Percentiles rank a stretch among this genome's conserved stretches.
These are phyloP conservation scores for Cyanoliseus patagonus DNA, from an alignment of 2,113 vertebrate genomes.

Conservation along the genomic window DNA sequence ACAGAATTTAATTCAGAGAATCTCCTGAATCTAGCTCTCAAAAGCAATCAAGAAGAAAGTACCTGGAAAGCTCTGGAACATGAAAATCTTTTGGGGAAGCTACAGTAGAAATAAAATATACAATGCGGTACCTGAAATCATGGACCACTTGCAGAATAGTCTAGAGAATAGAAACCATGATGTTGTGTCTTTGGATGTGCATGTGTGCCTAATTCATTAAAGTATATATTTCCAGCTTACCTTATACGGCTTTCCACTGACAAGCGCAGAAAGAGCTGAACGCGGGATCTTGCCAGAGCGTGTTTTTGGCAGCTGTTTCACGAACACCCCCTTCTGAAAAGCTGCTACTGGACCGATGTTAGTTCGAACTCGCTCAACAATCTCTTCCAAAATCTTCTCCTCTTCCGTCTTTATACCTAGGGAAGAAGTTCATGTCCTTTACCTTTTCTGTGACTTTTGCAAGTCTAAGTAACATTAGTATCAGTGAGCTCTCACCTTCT, in stretches of 20 bases:
- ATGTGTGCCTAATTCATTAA: neutral
- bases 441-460: neutral
- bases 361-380: slow-evolving; percentile 84
- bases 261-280: slow-evolving; percentile 83
- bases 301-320: slow-evolving; percentile 89
- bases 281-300: slow-evolving; percentile 96
- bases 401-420: slow-evolving; percentile 76
- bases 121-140: neutral
- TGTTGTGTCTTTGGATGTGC: neutral
- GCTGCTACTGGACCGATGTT: slow-evolving; percentile 91
- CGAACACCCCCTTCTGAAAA: slow-evolving; percentile 87
- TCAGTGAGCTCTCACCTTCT: slow-evolving; percentile 77
- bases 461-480: neutral
- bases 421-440: neutral
- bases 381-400: slow-evolving; percentile 75
- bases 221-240: slow-evolving; percentile 56
- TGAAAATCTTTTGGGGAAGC: neutral
- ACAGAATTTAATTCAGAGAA: neutral
- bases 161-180: neutral
- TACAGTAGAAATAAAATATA: neutral
- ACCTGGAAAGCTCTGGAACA: neutral
- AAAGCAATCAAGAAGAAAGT: neutral
- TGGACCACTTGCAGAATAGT: neutral
- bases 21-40: neutral
- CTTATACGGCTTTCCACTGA: slow-evolving; percentile 90